Evolutionary conservation across 2,888 invertebrate species (phyloP).

Genomic region (Steinernema scapterisci): DNA sequence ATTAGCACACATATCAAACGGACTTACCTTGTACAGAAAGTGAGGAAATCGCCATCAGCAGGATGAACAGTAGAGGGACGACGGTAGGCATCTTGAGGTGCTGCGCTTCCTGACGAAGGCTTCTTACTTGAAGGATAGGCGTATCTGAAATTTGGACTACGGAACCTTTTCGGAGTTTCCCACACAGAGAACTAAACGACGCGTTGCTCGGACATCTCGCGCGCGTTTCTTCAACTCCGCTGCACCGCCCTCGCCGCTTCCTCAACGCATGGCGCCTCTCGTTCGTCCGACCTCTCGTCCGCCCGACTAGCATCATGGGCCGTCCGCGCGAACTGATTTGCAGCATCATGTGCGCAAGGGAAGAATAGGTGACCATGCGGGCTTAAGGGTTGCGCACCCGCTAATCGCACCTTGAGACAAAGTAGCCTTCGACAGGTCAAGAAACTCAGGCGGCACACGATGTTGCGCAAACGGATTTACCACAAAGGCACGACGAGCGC

Average conservation of each 20-base stretch:
- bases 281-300: neutral
- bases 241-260: conserved; percentile 19
- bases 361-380: neutral
- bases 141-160: no score
- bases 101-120: no score
- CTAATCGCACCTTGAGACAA: conserved; percentile 12
- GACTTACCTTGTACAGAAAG: neutral
- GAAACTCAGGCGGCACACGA: no score
- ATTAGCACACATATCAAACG: no score
- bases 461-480: neutral
- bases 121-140: no score
- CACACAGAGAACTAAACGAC: no score
- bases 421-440: neutral
- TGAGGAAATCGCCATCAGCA: neutral
- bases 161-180: no score
- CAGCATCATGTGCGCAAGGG: conserved; percentile 20
- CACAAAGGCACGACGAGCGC: neutral
- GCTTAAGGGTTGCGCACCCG: neutral
- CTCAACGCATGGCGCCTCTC: conserved; percentile 10
- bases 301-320: neutral
- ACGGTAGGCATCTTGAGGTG: no score
- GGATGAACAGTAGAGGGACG: neutral
- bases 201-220: neutral
- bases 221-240: conserved; percentile 21
- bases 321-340: conserved; percentile 9